A percentile compares a stretch with the other conserved stretches of the same genome.
These are phyloP conservation scores for Cephalopholis sonnerati DNA, from an alignment of 2,113 vertebrate species.

Conservation along the genomic window DNA sequence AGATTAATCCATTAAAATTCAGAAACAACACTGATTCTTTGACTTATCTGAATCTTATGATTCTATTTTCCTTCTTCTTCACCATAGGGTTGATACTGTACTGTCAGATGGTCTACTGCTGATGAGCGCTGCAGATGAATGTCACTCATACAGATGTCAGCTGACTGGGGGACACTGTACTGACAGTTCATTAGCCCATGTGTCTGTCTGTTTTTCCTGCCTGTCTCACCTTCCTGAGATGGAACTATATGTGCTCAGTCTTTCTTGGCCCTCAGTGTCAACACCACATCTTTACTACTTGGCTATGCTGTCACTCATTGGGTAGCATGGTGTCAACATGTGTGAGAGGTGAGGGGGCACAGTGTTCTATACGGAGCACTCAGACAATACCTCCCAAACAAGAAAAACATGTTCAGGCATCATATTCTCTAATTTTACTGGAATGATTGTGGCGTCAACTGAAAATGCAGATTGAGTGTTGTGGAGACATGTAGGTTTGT, in stretches of 20 bases:
- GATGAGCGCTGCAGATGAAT: background rate
- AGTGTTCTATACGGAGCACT: background rate
- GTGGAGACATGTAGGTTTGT: background rate
- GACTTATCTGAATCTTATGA: background rate
- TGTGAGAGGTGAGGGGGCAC: background rate
- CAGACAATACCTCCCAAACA: background rate
- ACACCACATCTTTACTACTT: constrained; percentile 24
- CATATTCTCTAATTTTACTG: background rate
- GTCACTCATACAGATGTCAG: constrained; percentile 39
- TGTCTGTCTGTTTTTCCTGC: constrained; percentile 24
- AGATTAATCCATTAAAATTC: too few species aligned
- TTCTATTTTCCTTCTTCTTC: background rate
- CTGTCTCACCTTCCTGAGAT: constrained; percentile 30
- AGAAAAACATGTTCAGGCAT: background rate
- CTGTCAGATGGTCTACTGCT: background rate
- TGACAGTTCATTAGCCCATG: constrained; percentile 43
- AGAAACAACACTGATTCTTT: background rate
- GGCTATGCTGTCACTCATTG: constrained; percentile 30
- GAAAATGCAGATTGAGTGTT: background rate
- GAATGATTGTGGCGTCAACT: background rate
- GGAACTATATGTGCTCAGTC: background rate
- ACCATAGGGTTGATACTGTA: background rate
- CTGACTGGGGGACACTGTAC: constrained; percentile 19
- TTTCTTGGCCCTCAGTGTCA: constrained; percentile 6
- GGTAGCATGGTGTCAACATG: background rate